phyloP scores from a whole-genome alignment of 2,888 invertebrate genomes.

The Chromoteleia sp. region DNA sequence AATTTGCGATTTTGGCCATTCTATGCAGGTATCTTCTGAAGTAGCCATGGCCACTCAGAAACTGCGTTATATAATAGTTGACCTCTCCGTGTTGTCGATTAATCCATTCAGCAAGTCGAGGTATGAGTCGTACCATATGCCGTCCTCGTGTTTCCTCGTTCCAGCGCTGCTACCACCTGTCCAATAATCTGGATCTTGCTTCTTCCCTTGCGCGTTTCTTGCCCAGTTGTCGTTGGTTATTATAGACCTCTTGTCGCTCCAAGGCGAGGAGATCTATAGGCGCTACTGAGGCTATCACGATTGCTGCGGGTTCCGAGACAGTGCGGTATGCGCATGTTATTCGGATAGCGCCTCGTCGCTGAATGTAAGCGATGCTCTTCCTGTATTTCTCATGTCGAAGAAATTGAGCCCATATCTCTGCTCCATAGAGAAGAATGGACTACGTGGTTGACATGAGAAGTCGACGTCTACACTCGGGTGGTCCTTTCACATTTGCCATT shows the following conservation, averaged over 20 bases:
- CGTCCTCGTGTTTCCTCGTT: slow-evolving; percentile 8
- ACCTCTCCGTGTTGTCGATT: no score
- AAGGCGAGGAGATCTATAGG: slow-evolving; percentile 71
- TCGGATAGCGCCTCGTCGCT: slow-evolving; percentile 61
- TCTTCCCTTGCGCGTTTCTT: background rate
- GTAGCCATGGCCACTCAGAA: no score
- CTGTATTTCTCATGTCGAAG: slow-evolving; percentile 58
- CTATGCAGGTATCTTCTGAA: no score
- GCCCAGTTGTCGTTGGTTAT: background rate
- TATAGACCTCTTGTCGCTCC: background rate
- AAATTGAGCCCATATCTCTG: slow-evolving; percentile 64
- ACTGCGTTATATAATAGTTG: no score
- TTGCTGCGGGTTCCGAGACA: slow-evolving; percentile 70
- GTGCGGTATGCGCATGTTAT: slow-evolving; percentile 71
- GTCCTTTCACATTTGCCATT: slow-evolving; percentile 46
- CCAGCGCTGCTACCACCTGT: slow-evolving; percentile 50
- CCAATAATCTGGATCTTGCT: background rate
- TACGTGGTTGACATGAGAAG: slow-evolving; percentile 61
- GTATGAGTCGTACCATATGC: no score
- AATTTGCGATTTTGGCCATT: no score
- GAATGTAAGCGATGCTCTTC: slow-evolving; percentile 55
- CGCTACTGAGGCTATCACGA: slow-evolving; percentile 67
- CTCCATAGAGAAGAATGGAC: slow-evolving; percentile 70
- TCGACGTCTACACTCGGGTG: slow-evolving; percentile 55
- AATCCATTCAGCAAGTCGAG: no score